Percentiles rank a stretch among this genome's conserved stretches.
phyloP scores from a whole-genome alignment of 1,140 invertebrate species.

The Antheraea pernyi region DNA sequence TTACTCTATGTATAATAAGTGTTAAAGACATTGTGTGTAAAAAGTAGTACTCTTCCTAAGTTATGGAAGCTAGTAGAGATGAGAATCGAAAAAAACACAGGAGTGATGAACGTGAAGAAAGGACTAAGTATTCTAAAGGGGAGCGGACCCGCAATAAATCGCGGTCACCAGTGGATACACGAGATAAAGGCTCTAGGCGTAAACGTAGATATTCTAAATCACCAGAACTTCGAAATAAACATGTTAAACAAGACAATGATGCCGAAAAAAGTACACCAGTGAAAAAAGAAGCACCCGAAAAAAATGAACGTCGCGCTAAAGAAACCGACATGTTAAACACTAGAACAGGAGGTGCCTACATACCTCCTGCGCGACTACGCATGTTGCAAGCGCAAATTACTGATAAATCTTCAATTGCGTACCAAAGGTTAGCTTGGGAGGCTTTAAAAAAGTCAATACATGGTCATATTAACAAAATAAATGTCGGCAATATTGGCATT shows the following conservation, averaged over 20 bases:
- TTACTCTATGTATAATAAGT: too few relatives aligned
- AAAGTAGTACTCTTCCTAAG: background rate
- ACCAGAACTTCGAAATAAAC: conserved; percentile 33
- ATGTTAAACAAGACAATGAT: conserved; percentile 35
- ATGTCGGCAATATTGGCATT: conserved; percentile 95
- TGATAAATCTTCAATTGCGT: conserved; percentile 94
- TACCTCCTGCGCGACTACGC: conserved; percentile 96
- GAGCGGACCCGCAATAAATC: conserved; percentile 53
- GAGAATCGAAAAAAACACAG: conserved; percentile 55
- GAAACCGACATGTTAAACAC: conserved; percentile 89
- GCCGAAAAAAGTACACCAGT: conserved; percentile 35
- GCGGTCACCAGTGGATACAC: conserved; percentile 34
- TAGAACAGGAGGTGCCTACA: conserved; percentile 97
- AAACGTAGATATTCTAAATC: conserved; percentile 60
- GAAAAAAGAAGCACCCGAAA: conserved; percentile 37
- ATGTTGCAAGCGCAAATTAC: conserved; percentile 97
- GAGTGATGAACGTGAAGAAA: conserved; percentile 49
- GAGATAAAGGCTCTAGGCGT: conserved; percentile 45
- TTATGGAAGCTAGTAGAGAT: conserved; percentile 47
- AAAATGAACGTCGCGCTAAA: conserved; percentile 62
- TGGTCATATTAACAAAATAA: conserved; percentile 99
- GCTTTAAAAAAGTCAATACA: conserved; percentile 99
- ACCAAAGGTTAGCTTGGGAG: conserved; percentile 99
- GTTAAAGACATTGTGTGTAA: background rate
- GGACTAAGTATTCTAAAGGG: conserved; percentile 49